Evolutionary conservation across 2,888 invertebrate genomes (phyloP).

Genomic region (Linnaemya tessellans): DNA sequence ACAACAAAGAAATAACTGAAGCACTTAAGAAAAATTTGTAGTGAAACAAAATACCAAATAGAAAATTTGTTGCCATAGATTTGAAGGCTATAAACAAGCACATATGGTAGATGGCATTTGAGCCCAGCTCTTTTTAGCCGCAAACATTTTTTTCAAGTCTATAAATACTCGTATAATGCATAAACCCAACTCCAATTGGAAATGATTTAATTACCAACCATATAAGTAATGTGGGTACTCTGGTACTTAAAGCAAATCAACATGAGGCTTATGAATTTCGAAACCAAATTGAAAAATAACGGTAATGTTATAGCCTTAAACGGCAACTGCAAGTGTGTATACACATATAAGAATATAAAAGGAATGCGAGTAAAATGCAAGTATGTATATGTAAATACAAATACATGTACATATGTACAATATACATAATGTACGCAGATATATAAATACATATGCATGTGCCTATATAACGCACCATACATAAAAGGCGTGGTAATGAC

Average conservation of each 20-base stretch:
- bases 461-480: conserved; percentile 33
- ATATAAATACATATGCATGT: not conserved
- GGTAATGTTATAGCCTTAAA: conserved; percentile 57
- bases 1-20: not conserved
- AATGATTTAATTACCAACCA: conserved; percentile 68
- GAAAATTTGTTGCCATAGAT: conserved; percentile 65
- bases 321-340: conserved; percentile 8
- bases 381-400: conserved; percentile 12
- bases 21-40: conserved; percentile 20
- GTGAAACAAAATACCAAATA: conserved; percentile 36
- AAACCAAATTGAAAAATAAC: conserved; percentile 53
- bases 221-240: conserved; percentile 43
- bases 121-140: conserved; percentile 56
- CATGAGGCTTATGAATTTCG: conserved; percentile 37
- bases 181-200: conserved; percentile 27
- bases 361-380: no score
- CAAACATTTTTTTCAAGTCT: conserved; percentile 34
- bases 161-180: conserved; percentile 26
- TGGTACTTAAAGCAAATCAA: conserved; percentile 14
- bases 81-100: conserved; percentile 24
- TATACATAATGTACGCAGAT: not conserved
- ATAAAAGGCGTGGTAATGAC: conserved; percentile 65
- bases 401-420: not conserved
- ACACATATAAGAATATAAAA: conserved; percentile 37
- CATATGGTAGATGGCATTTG: conserved; percentile 54